Conservation (phyloP, 2,113 vertebrate genomes). For the Tympanuchus pallidicinctus region DNA sequence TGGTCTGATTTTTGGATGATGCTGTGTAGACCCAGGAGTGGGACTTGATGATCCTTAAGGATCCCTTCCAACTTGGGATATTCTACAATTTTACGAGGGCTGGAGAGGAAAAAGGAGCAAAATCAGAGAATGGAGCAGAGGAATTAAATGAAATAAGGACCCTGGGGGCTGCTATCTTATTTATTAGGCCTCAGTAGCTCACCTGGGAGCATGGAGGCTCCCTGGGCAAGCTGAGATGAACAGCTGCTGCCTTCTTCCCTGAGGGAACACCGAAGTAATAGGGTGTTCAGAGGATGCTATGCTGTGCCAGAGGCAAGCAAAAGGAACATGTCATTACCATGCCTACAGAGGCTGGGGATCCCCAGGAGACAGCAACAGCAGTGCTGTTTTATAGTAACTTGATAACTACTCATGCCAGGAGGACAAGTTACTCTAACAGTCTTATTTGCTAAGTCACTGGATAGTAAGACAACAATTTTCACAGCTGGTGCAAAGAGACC, state of each 20-base stretch:
- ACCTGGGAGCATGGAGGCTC: neutral
- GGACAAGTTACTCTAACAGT: neutral
- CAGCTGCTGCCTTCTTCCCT: neutral
- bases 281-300: neutral
- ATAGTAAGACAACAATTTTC: neutral
- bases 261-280: neutral
- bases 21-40: neutral
- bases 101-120: neutral
- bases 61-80: neutral
- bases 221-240: accelerated
- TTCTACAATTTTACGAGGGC: neutral
- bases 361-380: neutral
- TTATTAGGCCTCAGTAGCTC: neutral
- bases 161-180: neutral
- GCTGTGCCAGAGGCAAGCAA: neutral
- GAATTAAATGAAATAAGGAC: neutral
- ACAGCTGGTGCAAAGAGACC: neutral
- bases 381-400: neutral
- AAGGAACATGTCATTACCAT: neutral
- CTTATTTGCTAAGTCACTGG: neutral
- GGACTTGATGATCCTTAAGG: neutral
- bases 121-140: neutral
- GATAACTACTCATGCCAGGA: neutral
- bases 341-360: neutral
- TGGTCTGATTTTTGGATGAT: neutral